Percentiles rank a stretch among this genome's conserved stretches.
Conservation (phyloP, 2,888 invertebrate genomes). For the Uloborus plumipes region DNA sequence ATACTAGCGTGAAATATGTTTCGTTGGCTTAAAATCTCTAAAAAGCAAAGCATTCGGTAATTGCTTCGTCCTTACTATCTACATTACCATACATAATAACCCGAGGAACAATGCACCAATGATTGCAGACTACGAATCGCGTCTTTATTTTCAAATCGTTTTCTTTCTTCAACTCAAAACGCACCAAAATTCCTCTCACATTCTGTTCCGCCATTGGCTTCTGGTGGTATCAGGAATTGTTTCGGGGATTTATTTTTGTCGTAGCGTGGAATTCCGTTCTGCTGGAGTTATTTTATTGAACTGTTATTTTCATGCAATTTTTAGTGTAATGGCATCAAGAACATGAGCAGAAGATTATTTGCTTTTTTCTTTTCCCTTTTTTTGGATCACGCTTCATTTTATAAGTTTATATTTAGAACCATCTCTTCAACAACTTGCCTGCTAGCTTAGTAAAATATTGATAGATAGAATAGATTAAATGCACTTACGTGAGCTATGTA, state of each 20-base stretch:
- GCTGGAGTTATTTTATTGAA: constrained; percentile 12
- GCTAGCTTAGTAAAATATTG: too few relatives aligned
- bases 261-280: constrained; percentile 6
- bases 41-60: constrained; percentile 21
- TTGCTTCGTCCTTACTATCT: constrained; percentile 27
- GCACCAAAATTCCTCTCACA: constrained; percentile 8
- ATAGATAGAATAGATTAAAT: too few relatives aligned
- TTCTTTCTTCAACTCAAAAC: too few relatives aligned
- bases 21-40: constrained; percentile 24
- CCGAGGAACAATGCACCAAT: constrained; percentile 28
- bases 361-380: too few relatives aligned
- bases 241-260: constrained; percentile 10
- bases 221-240: too few relatives aligned
- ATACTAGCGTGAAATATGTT: constrained; percentile 36
- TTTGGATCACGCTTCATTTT: too few relatives aligned
- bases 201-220: constrained; percentile 29
- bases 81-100: constrained; percentile 41
- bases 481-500: too few relatives aligned
- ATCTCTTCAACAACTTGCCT: too few relatives aligned
- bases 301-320: neutral
- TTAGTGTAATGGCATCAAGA: too few relatives aligned
- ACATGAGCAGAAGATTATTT: too few relatives aligned
- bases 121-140: constrained; percentile 2
- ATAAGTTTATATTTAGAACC: too few relatives aligned
- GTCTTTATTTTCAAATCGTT: too few relatives aligned